Conservation (phyloP, 2,113 vertebrate species). For the Psilopsiagon aurifrons region DNA sequence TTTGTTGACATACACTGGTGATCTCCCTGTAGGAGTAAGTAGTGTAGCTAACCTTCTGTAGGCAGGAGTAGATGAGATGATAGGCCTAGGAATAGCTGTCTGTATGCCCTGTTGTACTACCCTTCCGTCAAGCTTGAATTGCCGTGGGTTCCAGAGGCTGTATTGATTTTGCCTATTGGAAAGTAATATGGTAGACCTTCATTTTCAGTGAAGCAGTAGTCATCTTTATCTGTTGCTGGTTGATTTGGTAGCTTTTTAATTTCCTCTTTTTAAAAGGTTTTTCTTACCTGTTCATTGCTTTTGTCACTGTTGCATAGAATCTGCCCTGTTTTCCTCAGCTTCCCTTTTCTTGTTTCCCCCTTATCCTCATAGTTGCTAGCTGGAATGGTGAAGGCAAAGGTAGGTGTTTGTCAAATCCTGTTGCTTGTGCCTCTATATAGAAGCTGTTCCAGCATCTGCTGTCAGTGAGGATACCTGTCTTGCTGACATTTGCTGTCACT, state of each 20-base stretch:
- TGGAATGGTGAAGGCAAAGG: not conserved
- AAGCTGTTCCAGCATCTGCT: not conserved
- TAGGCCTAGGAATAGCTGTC: not conserved
- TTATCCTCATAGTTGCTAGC: rapidly evolving
- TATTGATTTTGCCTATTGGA: not conserved
- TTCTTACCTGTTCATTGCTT: not conserved
- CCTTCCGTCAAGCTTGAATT: not conserved
- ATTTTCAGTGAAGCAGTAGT: not conserved
- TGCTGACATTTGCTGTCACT: not conserved
- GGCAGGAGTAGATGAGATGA: not conserved
- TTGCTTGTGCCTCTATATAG: not conserved
- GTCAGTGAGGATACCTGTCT: not conserved
- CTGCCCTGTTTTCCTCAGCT: not conserved
- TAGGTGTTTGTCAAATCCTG: not conserved
- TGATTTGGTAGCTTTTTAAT: not conserved
- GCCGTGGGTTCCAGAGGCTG: not conserved
- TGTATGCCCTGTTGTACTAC: not conserved
- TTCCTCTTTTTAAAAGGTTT: not conserved
- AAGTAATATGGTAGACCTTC: not conserved
- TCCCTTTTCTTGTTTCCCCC: not conserved
- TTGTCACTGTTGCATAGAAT: not conserved
- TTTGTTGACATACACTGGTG: not conserved
- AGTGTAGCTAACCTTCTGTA: not conserved
- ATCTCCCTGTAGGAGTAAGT: not conserved
- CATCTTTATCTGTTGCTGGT: not conserved